A percentile compares a stretch with the other conserved stretches of the same genome.
Evolutionary conservation across 2,113 vertebrate species (phyloP).

Genomic region (Pangasianodon gigas): DNA sequence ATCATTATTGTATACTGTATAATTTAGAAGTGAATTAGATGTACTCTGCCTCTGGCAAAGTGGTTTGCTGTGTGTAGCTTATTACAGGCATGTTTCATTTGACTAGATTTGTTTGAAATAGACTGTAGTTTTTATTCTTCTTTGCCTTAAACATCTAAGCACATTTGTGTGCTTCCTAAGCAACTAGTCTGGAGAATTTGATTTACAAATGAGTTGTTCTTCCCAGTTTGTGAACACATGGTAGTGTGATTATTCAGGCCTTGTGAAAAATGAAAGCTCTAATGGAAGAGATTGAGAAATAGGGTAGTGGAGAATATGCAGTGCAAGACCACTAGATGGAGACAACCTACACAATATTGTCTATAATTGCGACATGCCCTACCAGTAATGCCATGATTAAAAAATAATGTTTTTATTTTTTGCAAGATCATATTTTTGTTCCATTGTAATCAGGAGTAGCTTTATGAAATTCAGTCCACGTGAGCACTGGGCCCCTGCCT

Average conservation of each 20-base stretch:
- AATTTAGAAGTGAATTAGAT: not conserved
- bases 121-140: not conserved
- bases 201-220: conserved; percentile 1
- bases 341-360: conserved; percentile 37
- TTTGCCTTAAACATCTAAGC: not conserved
- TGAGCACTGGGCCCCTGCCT: not conserved
- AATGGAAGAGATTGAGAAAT: not conserved
- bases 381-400: not conserved
- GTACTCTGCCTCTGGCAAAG: not conserved
- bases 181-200: not conserved
- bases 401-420: conserved; percentile 3
- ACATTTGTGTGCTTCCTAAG: not conserved
- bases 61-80: not conserved
- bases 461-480: not conserved
- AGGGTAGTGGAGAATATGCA: not conserved
- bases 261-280: not conserved
- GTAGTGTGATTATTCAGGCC: not conserved
- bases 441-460: not conserved
- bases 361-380: not conserved
- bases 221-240: not conserved
- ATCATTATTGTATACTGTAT: not conserved
- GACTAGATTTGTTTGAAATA: not conserved
- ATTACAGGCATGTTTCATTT: not conserved
- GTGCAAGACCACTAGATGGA: conserved; percentile 50
- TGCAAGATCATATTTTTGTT: not conserved